Conservation (phyloP, 2,113 vertebrate genomes). For the Eclectus roratus region DNA sequence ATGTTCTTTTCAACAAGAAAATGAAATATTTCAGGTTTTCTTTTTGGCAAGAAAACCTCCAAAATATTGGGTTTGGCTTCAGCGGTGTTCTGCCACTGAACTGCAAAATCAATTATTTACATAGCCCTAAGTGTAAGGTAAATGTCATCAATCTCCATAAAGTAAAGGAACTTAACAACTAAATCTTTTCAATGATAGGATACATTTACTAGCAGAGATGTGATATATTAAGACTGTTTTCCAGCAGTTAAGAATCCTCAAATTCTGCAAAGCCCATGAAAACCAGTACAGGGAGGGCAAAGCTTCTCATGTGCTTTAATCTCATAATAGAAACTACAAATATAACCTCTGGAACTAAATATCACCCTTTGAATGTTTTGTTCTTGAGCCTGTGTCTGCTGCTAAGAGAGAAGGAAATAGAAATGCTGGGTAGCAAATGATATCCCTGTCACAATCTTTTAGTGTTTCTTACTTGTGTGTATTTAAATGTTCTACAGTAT, state of each 20-base stretch:
- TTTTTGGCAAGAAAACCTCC: background rate
- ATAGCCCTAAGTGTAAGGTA: constrained; percentile 9
- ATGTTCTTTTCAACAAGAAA: constrained; percentile 8
- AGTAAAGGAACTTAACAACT: background rate
- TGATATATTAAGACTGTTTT: background rate
- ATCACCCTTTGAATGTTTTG: background rate
- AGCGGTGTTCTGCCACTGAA: background rate
- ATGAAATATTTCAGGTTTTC: background rate
- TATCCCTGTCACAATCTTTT: background rate
- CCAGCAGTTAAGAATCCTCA: background rate
- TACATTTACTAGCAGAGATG: background rate
- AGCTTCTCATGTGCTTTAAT: background rate
- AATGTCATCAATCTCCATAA: background rate
- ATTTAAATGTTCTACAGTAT: background rate
- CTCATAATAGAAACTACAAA: constrained; percentile 10
- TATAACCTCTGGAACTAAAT: constrained; percentile 30
- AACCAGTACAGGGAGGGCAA: background rate
- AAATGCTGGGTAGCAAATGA: background rate
- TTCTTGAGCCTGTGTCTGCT: background rate
- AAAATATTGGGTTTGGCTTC: constrained; percentile 39
- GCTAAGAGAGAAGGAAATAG: background rate
- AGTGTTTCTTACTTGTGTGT: background rate
- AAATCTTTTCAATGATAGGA: background rate
- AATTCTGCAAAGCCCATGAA: constrained; percentile 2
- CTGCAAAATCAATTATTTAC: constrained; percentile 34